Evolutionary conservation across 2,888 invertebrate species (phyloP).

Genomic region (Eristalis arbustorum): DNA sequence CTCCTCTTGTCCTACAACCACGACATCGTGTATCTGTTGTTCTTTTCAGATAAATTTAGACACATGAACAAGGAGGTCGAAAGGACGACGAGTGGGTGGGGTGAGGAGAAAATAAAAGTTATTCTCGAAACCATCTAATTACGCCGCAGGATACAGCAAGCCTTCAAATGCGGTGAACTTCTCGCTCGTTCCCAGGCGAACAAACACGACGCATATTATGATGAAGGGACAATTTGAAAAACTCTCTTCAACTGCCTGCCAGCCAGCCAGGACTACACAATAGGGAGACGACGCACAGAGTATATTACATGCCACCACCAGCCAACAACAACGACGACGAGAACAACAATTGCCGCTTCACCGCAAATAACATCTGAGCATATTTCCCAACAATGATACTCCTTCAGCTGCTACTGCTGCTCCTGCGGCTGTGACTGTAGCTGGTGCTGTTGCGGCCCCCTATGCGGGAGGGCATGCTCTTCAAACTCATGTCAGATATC

Average conservation of each 20-base stretch:
- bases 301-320: constrained; percentile 41
- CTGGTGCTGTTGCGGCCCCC: not conserved
- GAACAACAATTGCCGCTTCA: constrained; percentile 47
- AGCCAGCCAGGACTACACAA: constrained; percentile 39
- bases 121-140: constrained; percentile 56
- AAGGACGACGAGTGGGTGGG: not conserved
- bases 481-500: constrained; percentile 16
- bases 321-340: not conserved
- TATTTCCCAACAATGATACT: constrained; percentile 51
- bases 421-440: not conserved
- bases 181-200: not conserved
- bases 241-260: constrained; percentile 35
- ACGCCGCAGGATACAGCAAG: constrained; percentile 32
- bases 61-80: not conserved
- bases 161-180: not conserved
- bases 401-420: not conserved
- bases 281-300: constrained; percentile 20
- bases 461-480: constrained; percentile 43
- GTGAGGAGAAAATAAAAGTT: not conserved
- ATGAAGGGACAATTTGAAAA: constrained; percentile 57
- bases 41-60: not conserved
- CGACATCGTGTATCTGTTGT: not conserved
- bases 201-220: constrained; percentile 11
- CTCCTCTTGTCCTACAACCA: not conserved
- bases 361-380: constrained; percentile 57